Conservation (phyloP, 2,113 vertebrate genomes). For the Calypte anna region DNA sequence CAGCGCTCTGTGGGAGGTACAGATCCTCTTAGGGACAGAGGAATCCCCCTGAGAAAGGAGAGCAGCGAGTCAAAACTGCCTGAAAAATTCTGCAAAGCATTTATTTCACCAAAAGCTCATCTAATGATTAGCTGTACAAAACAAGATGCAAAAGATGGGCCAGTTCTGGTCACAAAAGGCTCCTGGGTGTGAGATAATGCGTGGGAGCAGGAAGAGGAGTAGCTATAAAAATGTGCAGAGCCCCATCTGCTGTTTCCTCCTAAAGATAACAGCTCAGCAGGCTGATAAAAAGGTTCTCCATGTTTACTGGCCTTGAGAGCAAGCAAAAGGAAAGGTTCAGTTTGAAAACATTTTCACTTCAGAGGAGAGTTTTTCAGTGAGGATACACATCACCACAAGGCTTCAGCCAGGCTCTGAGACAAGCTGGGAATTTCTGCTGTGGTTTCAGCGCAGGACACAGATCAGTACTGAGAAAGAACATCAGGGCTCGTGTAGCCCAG, state of each 20-base stretch:
- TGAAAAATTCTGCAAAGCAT: neutral
- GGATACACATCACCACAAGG: accelerated
- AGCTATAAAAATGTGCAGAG: neutral
- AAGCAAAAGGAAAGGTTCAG: neutral
- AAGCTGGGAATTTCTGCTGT: neutral
- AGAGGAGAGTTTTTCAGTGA: neutral
- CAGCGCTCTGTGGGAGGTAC: slow-evolving; percentile 33
- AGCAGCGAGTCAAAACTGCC: neutral
- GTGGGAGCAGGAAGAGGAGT: slow-evolving; percentile 16
- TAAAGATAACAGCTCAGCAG: neutral
- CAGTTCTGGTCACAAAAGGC: neutral
- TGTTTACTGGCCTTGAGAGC: neutral
- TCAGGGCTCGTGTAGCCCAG: accelerated
- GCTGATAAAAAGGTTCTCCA: neutral
- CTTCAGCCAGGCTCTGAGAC: neutral
- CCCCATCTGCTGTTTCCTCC: slow-evolving; percentile 46
- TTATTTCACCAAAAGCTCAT: neutral
- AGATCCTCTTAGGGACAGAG: slow-evolving; percentile 21
- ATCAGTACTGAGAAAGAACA: neutral
- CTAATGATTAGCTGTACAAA: neutral
- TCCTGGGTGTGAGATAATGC: neutral
- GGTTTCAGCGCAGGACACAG: neutral
- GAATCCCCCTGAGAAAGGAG: slow-evolving; percentile 39
- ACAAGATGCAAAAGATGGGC: neutral
- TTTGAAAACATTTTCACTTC: neutral